Evolutionary conservation across 2,113 vertebrate genomes (phyloP), one percentile per base, ranked within the genome.

Genomic region (Rutilus rutilus): DNA sequence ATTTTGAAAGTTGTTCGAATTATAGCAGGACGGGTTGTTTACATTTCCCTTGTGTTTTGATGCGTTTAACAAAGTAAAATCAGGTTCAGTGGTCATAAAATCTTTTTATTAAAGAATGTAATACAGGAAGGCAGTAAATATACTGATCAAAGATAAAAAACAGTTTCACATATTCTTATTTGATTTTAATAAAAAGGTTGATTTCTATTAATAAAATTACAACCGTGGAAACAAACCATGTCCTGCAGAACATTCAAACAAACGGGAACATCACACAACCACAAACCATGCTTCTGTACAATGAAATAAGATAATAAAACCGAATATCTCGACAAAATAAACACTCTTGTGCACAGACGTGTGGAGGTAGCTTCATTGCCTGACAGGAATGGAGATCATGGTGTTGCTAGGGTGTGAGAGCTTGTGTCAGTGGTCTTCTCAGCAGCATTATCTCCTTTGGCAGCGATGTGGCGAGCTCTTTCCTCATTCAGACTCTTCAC

Each of bases 401-500:
- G 71, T 50, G 54, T 45, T 11, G 78, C 45, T 84, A 4, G n/a
- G 21, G 2, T 85, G 65, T 76, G 84, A 33, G 21, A 45, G 77
- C 7, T 80, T 21, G 23, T 78, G 5, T 54, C 84, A 60, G 81
- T 77, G 23, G 47, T 86, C 69, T 47, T 45, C 65, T 82, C 69
- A 0, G 81, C 67, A 54, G 25, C 60, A 39, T 52, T 85, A 1
- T 88, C 83, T 0, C 4, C 36, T 10, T 88, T 12, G 8, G 86
- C 85, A 19, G 88, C 86, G 89, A 94, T 92, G 86, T 89, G 94
- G 73, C 85, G 71, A 1, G 93, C 92, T 91, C 98, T 95, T 89
- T 97, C 96, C 79, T 92, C 87, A 42, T 97, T 97, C 77, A 99
- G 92, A 89, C 95, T 94, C 86, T 94, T 92, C 74, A 98, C 93